Conservation (phyloP, 2,888 invertebrate genomes). For the Lasiommata megera region DNA sequence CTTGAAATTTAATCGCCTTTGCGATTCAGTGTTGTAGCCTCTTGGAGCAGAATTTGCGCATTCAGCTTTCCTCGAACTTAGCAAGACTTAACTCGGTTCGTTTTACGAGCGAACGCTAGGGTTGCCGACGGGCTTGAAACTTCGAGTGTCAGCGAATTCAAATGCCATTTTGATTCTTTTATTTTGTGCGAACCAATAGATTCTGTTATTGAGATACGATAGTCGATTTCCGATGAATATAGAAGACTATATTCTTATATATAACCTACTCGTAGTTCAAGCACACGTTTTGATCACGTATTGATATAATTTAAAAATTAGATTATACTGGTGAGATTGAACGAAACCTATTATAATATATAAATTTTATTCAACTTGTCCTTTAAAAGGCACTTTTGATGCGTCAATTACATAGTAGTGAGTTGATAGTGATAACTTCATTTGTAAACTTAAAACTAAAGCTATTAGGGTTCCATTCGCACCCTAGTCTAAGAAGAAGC, state of each 20-base stretch:
- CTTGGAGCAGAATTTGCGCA: constrained; percentile 17
- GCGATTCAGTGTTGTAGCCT: constrained; percentile 17
- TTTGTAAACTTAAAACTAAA: no score
- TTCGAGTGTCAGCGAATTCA: constrained; percentile 3
- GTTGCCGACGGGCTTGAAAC: not conserved
- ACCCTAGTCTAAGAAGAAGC: no score
- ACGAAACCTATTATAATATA: no score
- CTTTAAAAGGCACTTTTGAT: no score
- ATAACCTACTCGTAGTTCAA: not conserved
- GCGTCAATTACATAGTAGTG: no score
- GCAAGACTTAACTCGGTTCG: constrained; percentile 19
- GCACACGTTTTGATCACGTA: no score
- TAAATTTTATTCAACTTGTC: no score
- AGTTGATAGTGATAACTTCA: no score
- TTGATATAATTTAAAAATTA: no score
- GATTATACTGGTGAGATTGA: no score
- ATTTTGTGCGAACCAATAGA: not conserved
- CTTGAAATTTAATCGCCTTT: constrained; percentile 23
- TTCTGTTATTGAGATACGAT: not conserved
- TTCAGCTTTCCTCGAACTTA: constrained; percentile 20
- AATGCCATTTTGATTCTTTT: not conserved
- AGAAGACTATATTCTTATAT: not conserved
- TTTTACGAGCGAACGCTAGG: constrained; percentile 14
- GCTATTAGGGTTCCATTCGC: no score
- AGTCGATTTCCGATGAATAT: not conserved